Conservation (phyloP, 2,888 invertebrate species). For the Limenitis camilla region DNA sequence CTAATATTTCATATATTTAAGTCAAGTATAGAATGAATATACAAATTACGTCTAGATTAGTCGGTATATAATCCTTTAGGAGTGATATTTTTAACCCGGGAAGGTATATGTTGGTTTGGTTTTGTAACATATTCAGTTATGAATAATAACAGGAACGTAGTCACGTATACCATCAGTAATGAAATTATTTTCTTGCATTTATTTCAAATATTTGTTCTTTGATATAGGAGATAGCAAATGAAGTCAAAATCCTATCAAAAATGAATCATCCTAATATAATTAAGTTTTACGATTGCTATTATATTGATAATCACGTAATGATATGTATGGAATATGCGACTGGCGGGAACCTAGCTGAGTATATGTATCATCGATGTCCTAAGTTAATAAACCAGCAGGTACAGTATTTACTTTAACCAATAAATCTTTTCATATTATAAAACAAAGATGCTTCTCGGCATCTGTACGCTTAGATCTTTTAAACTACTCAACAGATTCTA, state of each 20-base stretch:
- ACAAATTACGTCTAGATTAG: no score
- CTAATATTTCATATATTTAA: no score
- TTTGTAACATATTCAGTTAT: no score
- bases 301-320: slow-evolving; percentile 73
- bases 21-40: no score
- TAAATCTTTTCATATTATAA: neutral
- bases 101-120: no score
- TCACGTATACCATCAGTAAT: neutral
- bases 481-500: neutral
- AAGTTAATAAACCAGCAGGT: slow-evolving; percentile 77
- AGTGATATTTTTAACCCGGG: no score
- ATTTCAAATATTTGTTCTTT: slow-evolving; percentile 8
- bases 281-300: slow-evolving; percentile 80
- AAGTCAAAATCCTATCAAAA: slow-evolving; percentile 80
- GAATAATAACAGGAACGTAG: no score
- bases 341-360: slow-evolving; percentile 83
- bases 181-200: neutral
- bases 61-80: no score
- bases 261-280: slow-evolving; percentile 84
- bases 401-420: slow-evolving; percentile 18
- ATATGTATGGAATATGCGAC: slow-evolving; percentile 93
- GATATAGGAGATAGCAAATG: slow-evolving; percentile 78
- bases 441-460: neutral
- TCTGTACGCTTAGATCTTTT: neutral
- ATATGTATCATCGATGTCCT: slow-evolving; percentile 73